Evolutionary conservation across 2,113 vertebrate species (phyloP), one percentile per base, ranked within the genome.

Genomic region (Heterocephalus glaber): DNA sequence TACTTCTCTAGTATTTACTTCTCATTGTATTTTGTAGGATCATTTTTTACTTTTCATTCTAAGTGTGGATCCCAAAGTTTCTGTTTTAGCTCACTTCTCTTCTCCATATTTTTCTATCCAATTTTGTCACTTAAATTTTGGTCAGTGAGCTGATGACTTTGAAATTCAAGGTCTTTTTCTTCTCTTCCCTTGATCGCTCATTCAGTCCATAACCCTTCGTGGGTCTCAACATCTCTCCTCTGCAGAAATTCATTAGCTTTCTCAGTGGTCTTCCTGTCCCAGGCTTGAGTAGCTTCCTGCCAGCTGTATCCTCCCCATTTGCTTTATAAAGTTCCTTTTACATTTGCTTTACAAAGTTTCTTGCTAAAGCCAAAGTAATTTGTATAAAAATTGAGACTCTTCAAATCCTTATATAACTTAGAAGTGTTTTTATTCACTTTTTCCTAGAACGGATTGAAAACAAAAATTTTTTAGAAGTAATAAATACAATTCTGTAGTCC

Each of bases 301-400:
- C 54, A n/a, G 38, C 49, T 26, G 26, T 13, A n/a, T 22, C 28
- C 17, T 49, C 24, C 16, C 11, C 17, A 14, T 33, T 56, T 44
- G 13, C 52, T 58, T 3, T 1, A 47, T 4, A n/a, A n/a, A n/a
- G n/a, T 77, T 44, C 41, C 11, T 65, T 58, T 58, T 66, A n/a
- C n/a, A n/a, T 49, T 61, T 56, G 16, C 56, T n/a, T n/a, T 19
- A 3, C 1, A 44, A 3, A 41, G 30, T 35, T 68, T 90, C 92
- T 89, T 41, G 9, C 11, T 70, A 35, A 66, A 93, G n/a, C 10
- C 70, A 80, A 79, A 44, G 20, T 35, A 20, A 68, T 81, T 14
- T 81, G 81, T 89, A 22, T 58, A 63, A 95, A 92, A 91, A 86
- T 83, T 8, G 82, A 79, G 33, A 72, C 13, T 86, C 68, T 49